These are phyloP conservation scores for Sitta europaea DNA, from an alignment of 2,113 vertebrate genomes.

Conservation along the genomic window DNA sequence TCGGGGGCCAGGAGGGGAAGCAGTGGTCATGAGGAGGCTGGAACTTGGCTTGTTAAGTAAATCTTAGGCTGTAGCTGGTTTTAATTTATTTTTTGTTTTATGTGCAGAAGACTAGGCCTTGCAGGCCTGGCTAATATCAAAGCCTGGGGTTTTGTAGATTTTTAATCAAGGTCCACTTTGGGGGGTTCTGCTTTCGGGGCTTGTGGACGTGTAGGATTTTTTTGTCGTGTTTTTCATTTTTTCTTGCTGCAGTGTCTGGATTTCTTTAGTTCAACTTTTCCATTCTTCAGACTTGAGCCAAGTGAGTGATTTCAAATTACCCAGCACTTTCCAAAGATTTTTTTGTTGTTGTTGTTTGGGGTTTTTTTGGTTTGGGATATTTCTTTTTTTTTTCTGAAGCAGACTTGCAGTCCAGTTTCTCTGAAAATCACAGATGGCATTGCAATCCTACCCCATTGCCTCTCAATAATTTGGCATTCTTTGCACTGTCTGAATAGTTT, in stretches of 20 bases:
- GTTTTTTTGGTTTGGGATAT: not conserved
- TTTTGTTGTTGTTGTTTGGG: not conserved
- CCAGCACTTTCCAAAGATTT: slow-evolving; percentile 15
- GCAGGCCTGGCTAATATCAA: slow-evolving; percentile 56
- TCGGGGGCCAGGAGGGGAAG: slow-evolving; percentile 41
- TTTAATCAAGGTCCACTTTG: slow-evolving; percentile 65
- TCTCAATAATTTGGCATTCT: slow-evolving; percentile 42
- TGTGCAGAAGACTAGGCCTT: slow-evolving; percentile 45
- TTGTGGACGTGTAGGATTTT: not conserved
- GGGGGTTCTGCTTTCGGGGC: slow-evolving; percentile 3
- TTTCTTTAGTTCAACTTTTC: slow-evolving; percentile 65
- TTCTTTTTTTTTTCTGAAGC: not conserved
- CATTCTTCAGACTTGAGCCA: slow-evolving; percentile 35
- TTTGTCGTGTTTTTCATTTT: not conserved
- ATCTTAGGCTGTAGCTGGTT: slow-evolving; percentile 39
- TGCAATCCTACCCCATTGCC: not conserved
- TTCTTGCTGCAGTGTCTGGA: slow-evolving; percentile 16
- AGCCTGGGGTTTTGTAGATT: slow-evolving; percentile 47
- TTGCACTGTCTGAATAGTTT: slow-evolving; percentile 44
- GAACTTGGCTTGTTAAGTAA: slow-evolving; percentile 47
- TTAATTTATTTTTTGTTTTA: slow-evolving; percentile 68
- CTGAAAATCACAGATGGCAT: slow-evolving; percentile 22
- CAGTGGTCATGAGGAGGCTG: slow-evolving; percentile 38
- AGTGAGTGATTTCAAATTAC: slow-evolving; percentile 28
- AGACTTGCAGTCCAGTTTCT: slow-evolving; percentile 1